Evolutionary conservation across 1,140 invertebrate species (phyloP), one percentile per base, ranked within the genome.

Genomic region (Bombus ignitus): DNA sequence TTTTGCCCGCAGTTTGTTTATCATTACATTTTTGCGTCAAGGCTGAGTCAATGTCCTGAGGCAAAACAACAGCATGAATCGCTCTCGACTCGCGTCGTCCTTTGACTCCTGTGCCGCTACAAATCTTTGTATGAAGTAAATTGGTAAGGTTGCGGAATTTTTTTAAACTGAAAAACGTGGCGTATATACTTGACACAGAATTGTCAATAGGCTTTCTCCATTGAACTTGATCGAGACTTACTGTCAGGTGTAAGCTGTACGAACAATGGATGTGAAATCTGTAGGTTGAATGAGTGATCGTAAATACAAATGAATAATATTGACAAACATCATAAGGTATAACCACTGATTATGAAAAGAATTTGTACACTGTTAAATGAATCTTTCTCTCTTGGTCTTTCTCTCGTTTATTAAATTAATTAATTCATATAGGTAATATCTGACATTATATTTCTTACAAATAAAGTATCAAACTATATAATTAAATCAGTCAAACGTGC

Each of bases 131-230:
- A 10, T 0, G 59, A 62, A 13, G 59, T n/a, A 62, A 13, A n/a
- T n/a, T 13, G 12, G 10, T 12, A 10, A n/a, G 2, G 0, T 62
- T n/a, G 0, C 12, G 12, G 10, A 12, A 10, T 62, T 28, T 4
- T 59, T 3, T 28, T 12, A 13, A 28, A 62, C 10, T 10, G 59
- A n/a, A 2, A n/a, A n/a, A n/a, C 59, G 4, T 13, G 59, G 10
- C 18, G 47, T 53, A 53, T 22, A 53, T 53, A 53, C 47, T 53
- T 53, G 47, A 22, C 18, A 22, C 18, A 53, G 47, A 53, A 53
- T 53, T 22, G 47, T 8, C 47, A 22, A 53, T 53, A 53, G 47
- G 4, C 12, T 62, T 62, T 62, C 59, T 62, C 59, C 59, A 22
- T 62, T 62, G 25, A 62, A 62, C 28, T 62, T 62, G 28, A 62